Evolutionary conservation across 2,113 vertebrate species (phyloP).

Genomic region (Australoheros scitulus): DNA sequence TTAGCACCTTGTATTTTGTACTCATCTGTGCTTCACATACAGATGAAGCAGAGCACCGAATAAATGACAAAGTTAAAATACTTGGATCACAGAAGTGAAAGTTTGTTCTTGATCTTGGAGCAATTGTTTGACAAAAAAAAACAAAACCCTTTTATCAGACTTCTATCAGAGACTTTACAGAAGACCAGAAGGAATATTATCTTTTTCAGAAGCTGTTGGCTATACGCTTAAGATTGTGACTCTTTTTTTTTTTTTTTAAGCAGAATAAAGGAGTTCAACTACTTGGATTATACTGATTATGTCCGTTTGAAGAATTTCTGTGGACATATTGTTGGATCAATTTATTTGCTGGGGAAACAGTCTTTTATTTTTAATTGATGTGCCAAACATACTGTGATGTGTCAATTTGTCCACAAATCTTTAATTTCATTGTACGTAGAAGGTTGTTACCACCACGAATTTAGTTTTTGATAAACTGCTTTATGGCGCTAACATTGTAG

Average conservation of each 20-base stretch:
- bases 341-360: not conserved
- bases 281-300: not conserved
- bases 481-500: not conserved
- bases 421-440: not conserved
- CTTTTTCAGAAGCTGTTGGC: not conserved
- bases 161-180: not conserved
- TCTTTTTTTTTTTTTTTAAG: not conserved
- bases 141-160: not conserved
- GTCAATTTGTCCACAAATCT: not conserved
- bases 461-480: not conserved
- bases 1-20: conserved; percentile 43
- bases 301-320: not conserved
- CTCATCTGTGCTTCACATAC: not conserved
- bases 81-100: not conserved
- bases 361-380: not conserved
- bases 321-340: not conserved
- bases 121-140: not conserved
- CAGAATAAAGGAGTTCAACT: not conserved
- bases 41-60: not conserved
- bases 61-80: not conserved
- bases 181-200: not conserved
- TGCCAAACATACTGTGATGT: not conserved
- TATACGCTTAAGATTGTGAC: not conserved
- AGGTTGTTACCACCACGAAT: not conserved
- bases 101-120: not conserved